Base-by-base conservation (phyloP, 2,888 invertebrate species). In the Platerodrilus igneus region DNA sequence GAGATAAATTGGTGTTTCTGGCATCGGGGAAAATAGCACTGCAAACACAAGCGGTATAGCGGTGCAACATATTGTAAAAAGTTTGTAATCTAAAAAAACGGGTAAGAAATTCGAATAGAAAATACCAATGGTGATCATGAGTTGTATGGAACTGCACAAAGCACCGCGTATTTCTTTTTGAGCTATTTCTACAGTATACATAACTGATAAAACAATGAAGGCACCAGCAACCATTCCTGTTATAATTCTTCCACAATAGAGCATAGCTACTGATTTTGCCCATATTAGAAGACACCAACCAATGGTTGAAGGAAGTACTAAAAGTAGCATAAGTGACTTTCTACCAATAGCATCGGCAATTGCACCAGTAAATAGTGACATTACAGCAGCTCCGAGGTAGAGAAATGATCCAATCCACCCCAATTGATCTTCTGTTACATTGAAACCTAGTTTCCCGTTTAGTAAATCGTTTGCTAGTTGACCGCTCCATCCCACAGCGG, bases 131-230 rank as follows among this genome's bases (percentile, higher is more conserved):
- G 85, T 83, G 43, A 90, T 73, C 75, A 85, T 81, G 16, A 93
- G 66, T 61, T 92, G 91, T 58, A 87, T 87, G 57, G 82, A 86
- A 14, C 86, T 83, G 4, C 91, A 91, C 0, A 92, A 68, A 0
- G 80, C 76, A 1, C 92, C 92, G 37, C 92, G 74, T 51, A 88
- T 81, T 10, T 81, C 77, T 47, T 81, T 83, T 50, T 88, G 82
- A 0, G 88, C 78, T 23, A 88, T 86, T 69, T 93, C 93, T 16
- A 80, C 82, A 3, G 81, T 83, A 59, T 87, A 88, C 45, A 89
- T 77, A 0, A 91, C 89, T 0, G 83, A 84, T 0, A 83, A 79
- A 7, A 87, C 80, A 51, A 86, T 86, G 56, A 83, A 83, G 0
- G 86, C 82, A 10, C 88, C 87, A 15, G 80, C 80, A 8, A 82